phyloP scores from a whole-genome alignment of 2,113 vertebrate genomes.

The Triplophysa siluroides region DNA sequence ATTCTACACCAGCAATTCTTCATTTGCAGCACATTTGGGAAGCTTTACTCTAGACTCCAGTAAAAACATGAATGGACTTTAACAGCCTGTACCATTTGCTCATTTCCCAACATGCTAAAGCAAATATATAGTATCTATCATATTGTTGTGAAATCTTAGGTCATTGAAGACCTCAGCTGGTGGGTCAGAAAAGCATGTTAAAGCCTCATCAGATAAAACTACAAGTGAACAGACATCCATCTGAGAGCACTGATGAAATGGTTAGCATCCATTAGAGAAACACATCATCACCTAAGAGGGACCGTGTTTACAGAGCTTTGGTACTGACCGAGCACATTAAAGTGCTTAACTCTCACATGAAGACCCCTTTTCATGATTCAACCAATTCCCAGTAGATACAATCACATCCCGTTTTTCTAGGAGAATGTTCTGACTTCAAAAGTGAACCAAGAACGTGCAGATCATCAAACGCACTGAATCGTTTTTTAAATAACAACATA shows the following conservation, averaged over 20 bases:
- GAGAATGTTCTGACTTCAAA: no score
- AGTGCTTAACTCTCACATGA: no score
- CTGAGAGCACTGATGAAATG: not conserved
- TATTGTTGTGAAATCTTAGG: slow-evolving; percentile 38
- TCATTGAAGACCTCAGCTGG: not conserved
- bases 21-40: not conserved
- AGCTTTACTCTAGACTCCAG: not conserved
- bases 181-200: not conserved
- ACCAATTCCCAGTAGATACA: not conserved
- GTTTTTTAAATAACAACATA: no score
- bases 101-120: slow-evolving; percentile 17
- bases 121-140: slow-evolving; percentile 7
- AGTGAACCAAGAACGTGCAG: no score
- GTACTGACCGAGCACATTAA: no score
- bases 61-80: not conserved
- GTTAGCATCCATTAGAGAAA: slow-evolving; percentile 11
- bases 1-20: not conserved
- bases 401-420: not conserved
- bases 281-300: no score
- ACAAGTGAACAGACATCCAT: slow-evolving; percentile 7
- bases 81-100: slow-evolving; percentile 2
- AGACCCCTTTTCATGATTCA: not conserved
- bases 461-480: no score
- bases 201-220: not conserved
- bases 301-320: no score